These are phyloP conservation scores for Himalopsyche tibetana DNA, from an alignment of 2,888 invertebrate species.

Conservation along the genomic window DNA sequence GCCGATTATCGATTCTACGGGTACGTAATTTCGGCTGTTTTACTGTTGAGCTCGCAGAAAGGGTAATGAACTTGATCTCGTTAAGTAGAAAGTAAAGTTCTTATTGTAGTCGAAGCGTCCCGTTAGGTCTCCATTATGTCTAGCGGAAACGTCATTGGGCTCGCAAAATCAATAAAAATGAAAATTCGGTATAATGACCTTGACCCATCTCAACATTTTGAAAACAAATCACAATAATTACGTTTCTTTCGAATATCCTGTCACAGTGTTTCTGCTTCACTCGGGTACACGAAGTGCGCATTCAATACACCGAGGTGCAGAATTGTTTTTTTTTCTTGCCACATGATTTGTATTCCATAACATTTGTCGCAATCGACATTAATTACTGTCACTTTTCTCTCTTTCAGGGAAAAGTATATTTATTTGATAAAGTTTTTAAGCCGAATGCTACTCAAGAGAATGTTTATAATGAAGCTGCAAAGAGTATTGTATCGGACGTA, in stretches of 20 bases:
- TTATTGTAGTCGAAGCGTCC: constrained; percentile 53
- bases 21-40: constrained; percentile 58
- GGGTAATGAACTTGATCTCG: constrained; percentile 64
- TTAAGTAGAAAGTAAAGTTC: constrained; percentile 62
- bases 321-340: no score
- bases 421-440: constrained; percentile 99
- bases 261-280: not conserved
- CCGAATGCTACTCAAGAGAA: constrained; percentile 99
- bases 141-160: constrained; percentile 27
- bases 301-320: no score
- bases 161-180: constrained; percentile 77
- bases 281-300: no score
- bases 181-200: constrained; percentile 76
- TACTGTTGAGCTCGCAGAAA: constrained; percentile 54
- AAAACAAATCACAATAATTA: constrained; percentile 19
- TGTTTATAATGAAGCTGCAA: constrained; percentile 99
- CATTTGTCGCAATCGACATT: no score
- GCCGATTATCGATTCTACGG: constrained; percentile 55
- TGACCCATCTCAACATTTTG: constrained; percentile 70
- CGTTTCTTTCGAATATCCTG: not conserved
- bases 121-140: constrained; percentile 52
- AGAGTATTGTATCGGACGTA: constrained; percentile 98
- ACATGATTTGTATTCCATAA: no score
- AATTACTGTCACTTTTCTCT: no score
- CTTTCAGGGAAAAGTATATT: constrained; percentile 96